Base-by-base conservation (phyloP, 2,113 vertebrate genomes). In the Conger conger region DNA sequence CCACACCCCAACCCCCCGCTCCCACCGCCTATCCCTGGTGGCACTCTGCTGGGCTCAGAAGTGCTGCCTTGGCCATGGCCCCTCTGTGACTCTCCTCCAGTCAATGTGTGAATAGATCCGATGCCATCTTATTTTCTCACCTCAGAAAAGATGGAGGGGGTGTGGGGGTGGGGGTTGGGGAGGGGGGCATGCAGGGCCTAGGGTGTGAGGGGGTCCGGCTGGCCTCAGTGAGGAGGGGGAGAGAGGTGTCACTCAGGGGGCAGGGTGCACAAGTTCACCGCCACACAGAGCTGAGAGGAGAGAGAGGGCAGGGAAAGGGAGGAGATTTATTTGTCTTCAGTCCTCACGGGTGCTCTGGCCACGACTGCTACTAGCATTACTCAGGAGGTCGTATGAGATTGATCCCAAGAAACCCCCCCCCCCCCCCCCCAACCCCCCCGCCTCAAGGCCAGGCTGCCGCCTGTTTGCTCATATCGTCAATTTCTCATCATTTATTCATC, bases 121-220 rank as follows among this genome's bases (percentile, higher is more conserved):
- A 93, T 88, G 88, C 91, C 91, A 93, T 93, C 91, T 93, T 92
- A 90, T 92, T 94, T 94, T 95, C 93, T 94, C 92, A 94, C 92
- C 90, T 92, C 88, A 79, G 76, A 83, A 92, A 88, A 63, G 57
- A 63, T 23, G 57, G 2, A 92, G 86, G 89, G 90, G 90, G 93
- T 89, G 87, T 92, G 90, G 92, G 91, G 88, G 90, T 91, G 90
- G 79, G 81, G 89, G 0, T 91, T 89, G 90, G 91, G 90, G 93
- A n/a, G 90, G 90, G 88, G 85, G 86, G 17, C 85, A 88, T 85
- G 93, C 89, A 90, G 89, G 85, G 86, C 30, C 84, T 88, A 84
- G 88, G 88, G 90, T 90, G 89, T 88, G 85, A 88, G 83, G 33
- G 83, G 37, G 63, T 57, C 36, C 37, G 57, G 54, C 81, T 54